Evolutionary conservation across 1,140 invertebrate species (phyloP).

Genomic region (Lasaia peninsularis): DNA sequence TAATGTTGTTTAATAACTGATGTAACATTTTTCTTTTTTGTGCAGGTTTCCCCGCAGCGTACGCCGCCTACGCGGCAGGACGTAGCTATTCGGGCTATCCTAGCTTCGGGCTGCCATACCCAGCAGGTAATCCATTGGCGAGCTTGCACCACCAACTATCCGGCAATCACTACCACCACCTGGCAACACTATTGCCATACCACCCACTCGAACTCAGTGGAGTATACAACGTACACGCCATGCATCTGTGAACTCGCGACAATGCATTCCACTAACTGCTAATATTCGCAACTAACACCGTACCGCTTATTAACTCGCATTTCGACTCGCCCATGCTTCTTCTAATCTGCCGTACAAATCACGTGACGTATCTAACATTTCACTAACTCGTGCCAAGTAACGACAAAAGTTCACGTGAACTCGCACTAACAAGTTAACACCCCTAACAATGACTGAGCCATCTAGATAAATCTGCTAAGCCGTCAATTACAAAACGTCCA

Average conservation of each 20-base stretch:
- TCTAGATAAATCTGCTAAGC: constrained; percentile 70
- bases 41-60: constrained; percentile 94
- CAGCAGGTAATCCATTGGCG: constrained; percentile 93
- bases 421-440: constrained; percentile 70
- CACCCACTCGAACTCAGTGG: constrained; percentile 81
- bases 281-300: constrained; percentile 49
- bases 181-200: constrained; percentile 79
- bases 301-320: constrained; percentile 40
- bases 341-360: constrained; percentile 41
- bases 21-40: constrained; percentile 50
- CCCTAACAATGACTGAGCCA: constrained; percentile 73
- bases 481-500: constrained; percentile 74
- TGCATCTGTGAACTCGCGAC: constrained; percentile 87
- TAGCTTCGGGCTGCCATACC: constrained; percentile 97
- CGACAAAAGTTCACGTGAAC: constrained; percentile 64
- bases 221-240: constrained; percentile 85
- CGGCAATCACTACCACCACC: constrained; percentile 82
- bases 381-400: constrained; percentile 54
- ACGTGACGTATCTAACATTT: constrained; percentile 59
- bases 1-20: constrained; percentile 16
- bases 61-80: constrained; percentile 94
- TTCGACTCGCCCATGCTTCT: constrained; percentile 15
- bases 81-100: constrained; percentile 96
- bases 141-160: constrained; percentile 82
- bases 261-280: constrained; percentile 74